Evolutionary conservation across 2,113 vertebrate genomes (phyloP).

Genomic region (Dolichotis patagonum): DNA sequence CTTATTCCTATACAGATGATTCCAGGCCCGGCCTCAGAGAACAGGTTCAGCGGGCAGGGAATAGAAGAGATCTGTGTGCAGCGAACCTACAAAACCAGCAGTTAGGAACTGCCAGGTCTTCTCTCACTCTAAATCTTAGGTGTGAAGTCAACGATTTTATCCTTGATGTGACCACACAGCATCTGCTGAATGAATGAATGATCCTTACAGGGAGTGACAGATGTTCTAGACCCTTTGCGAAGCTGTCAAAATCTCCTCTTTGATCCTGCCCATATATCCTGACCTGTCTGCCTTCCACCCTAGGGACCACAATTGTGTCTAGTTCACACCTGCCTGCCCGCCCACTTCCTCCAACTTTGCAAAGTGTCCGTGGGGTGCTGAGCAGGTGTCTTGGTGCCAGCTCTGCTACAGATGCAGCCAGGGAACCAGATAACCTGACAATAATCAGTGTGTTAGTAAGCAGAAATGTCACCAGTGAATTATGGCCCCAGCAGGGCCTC

Average conservation of each 20-base stretch:
- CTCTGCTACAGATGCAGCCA: background rate
- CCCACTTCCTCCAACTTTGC: background rate
- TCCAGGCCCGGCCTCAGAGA: background rate
- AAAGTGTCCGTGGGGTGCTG: background rate
- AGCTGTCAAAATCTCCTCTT: background rate
- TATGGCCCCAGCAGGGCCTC: background rate
- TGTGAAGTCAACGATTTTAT: too few relatives aligned
- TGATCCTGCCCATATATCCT: too few relatives aligned
- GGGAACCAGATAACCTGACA: background rate
- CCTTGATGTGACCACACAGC: background rate
- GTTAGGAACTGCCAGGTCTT: background rate
- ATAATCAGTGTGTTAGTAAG: background rate
- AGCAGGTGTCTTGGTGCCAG: rapidly evolving
- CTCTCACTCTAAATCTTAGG: background rate
- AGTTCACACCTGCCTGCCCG: background rate
- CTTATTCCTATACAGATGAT: too few relatives aligned
- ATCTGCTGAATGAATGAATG: background rate
- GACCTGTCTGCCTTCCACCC: background rate
- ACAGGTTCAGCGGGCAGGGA: background rate
- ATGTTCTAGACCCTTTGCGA: background rate
- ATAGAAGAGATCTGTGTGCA: background rate
- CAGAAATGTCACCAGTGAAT: background rate
- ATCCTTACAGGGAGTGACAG: background rate
- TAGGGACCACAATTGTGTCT: background rate
- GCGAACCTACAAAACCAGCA: background rate